Base-by-base conservation (phyloP, 1,140 invertebrate species). In the Dreissena rostriformis region DNA sequence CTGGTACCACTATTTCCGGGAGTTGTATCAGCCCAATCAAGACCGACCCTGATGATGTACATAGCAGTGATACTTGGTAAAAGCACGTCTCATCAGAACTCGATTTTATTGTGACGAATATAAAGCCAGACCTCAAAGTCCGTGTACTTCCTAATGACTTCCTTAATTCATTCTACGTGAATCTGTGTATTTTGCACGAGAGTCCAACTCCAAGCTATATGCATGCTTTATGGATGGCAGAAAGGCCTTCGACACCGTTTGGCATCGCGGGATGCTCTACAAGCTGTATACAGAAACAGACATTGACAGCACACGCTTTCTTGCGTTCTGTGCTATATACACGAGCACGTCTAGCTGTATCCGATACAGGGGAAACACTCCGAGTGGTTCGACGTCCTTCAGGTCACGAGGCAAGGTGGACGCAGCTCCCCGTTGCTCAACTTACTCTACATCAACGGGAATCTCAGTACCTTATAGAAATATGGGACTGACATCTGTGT, bases 191-290 rank as follows among this genome's bases (percentile, higher is more conserved):
- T 68, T 22, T 26, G 4, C 67, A 28, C 67, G 67, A 22, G 67
- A 68, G 22, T 68, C 19, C 26, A n/a, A 68, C 49, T 73, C 71
- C n/a, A 73, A 73, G 24, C 19, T n/a, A n/a, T 53, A 53, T 26
- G 39, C 53, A 26, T 73, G 71, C 24, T 73, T 75, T 29, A 63
- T 63, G 53, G 73, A 75, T 28, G 22, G 73, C 15, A 53, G 73
- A 14, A 61, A 75, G 29, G 73, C 55, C 6, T 75, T 61, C 39
- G 53, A 75, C 63, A 75, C 73, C 28, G 55, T 75, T 28, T 75
- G 73, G 73, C 55, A 75, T 39, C 10, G 63, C 26, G 73, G 73
- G 8, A 19, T 74, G 49, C n/a, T 74, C 12, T 55, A 74, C 49
- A 74, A 74, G 39, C 53, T 75, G 15, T 29, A 61, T 8, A 24